phyloP scores from a whole-genome alignment of 1,140 invertebrate species.

The Gonioctena quinquepunctata region DNA sequence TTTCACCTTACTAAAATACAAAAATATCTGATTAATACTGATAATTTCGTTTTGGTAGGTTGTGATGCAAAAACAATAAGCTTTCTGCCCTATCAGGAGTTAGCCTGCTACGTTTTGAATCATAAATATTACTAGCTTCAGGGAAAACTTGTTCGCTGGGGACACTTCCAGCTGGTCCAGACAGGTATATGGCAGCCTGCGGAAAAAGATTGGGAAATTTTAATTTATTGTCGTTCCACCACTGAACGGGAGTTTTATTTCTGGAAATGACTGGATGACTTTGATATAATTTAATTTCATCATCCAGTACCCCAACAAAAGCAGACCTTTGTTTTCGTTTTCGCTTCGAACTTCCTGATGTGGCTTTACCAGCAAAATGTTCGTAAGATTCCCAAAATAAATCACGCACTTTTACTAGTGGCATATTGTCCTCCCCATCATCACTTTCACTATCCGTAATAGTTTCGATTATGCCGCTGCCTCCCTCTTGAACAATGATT shows the following conservation, averaged over 20 bases:
- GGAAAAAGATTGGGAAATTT: background rate
- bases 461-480: background rate
- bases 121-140: background rate
- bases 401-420: background rate
- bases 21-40: background rate
- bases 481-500: background rate
- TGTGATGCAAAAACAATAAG: background rate
- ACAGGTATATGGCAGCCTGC: background rate
- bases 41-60: background rate
- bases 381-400: background rate
- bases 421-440: background rate
- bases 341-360: background rate
- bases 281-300: background rate
- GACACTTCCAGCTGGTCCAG: background rate
- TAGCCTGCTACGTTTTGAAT: background rate
- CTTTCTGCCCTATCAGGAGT: background rate
- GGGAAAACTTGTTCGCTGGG: background rate
- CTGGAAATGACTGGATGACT: background rate
- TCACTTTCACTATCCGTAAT: slow-evolving; percentile 2
- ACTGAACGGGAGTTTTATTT: background rate
- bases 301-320: background rate
- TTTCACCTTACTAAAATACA: background rate
- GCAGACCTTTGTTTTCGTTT: background rate
- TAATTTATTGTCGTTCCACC: background rate
- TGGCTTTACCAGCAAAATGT: background rate